Evolutionary conservation across 2,113 vertebrate genomes (phyloP).

Genomic region (Oceanodroma tethys): DNA sequence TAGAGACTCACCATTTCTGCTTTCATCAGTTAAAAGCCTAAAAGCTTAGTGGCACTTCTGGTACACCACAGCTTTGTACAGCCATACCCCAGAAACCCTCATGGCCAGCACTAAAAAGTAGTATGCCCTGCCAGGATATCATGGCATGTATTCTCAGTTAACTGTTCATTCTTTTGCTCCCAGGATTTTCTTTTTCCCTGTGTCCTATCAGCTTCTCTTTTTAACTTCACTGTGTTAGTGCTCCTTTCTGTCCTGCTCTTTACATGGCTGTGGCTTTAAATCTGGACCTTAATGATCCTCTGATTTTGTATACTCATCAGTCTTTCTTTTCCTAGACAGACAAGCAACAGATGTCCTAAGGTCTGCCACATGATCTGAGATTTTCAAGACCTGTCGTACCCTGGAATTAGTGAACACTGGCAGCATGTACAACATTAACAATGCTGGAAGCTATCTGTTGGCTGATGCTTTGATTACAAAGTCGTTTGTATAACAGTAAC

Average conservation of each 20-base stretch:
- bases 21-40: not conserved
- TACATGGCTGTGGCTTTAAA: not conserved
- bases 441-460: not conserved
- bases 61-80: not conserved
- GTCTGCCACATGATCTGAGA: not conserved
- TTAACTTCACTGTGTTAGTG: not conserved
- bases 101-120: not conserved
- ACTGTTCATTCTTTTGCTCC: not conserved
- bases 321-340: not conserved
- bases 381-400: not conserved
- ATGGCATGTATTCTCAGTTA: not conserved
- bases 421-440: not conserved
- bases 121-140: not conserved
- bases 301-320: not conserved
- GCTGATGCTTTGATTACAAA: not conserved
- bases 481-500: not conserved
- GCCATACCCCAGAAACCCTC: not conserved
- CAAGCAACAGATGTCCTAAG: not conserved
- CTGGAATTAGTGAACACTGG: not conserved
- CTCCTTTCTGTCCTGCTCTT: not conserved
- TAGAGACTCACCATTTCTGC: not conserved
- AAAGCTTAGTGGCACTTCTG: not conserved
- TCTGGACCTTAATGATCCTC: not conserved
- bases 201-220: not conserved
- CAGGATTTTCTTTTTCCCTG: not conserved